phyloP scores from a whole-genome alignment of 2,113 vertebrate genomes.

The Hemiscyllium ocellatum region DNA sequence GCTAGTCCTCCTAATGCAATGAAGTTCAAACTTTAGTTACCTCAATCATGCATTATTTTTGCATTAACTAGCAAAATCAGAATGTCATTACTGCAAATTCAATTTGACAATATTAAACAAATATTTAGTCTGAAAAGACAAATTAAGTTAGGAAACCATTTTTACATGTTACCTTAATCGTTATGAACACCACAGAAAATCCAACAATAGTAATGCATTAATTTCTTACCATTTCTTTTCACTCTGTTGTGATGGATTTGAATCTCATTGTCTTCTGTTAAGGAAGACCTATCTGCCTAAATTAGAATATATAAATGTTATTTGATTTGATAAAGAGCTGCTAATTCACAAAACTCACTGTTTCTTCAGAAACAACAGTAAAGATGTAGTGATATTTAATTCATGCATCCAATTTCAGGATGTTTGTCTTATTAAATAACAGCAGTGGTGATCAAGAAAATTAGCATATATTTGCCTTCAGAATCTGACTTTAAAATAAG shows the following conservation, averaged over 20 bases:
- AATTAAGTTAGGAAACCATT: neutral
- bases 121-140: neutral
- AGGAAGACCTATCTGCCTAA: neutral
- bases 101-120: neutral
- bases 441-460: neutral
- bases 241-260: neutral
- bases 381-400: neutral
- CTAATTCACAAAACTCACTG: neutral
- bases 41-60: neutral
- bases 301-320: neutral
- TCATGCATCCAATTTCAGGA: neutral
- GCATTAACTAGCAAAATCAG: neutral
- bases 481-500: neutral
- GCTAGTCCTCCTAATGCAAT: neutral
- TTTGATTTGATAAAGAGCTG: neutral
- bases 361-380: neutral
- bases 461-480: neutral
- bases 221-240: constrained; percentile 18
- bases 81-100: neutral
- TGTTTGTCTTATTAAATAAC: neutral
- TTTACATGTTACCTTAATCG: neutral
- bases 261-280: constrained; percentile 7
- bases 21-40: neutral
- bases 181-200: neutral
- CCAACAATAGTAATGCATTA: neutral